phyloP scores from a whole-genome alignment of 2,113 vertebrate genomes.

The Percina caprodes region DNA sequence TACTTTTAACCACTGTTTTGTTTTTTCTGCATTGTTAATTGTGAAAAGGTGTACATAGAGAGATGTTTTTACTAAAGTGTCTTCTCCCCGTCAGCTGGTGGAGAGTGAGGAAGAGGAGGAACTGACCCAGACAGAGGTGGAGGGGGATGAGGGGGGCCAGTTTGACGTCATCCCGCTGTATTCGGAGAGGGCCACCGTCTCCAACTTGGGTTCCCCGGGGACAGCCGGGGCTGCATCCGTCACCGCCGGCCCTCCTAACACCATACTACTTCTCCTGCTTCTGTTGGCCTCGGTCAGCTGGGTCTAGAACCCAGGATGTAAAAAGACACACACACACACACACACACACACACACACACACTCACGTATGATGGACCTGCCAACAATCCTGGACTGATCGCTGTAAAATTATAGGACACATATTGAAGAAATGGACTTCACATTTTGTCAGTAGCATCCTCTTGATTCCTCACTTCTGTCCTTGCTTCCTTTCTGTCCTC shows the following conservation, averaged over 20 bases:
- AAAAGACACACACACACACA: slow-evolving; percentile 31
- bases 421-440: slow-evolving; percentile 69
- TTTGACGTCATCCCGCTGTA: slow-evolving; percentile 77
- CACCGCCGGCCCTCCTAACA: slow-evolving; percentile 20
- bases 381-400: slow-evolving; percentile 50
- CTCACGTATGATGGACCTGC: slow-evolving; percentile 46
- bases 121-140: slow-evolving; percentile 44
- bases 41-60: neutral
- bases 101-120: slow-evolving; percentile 73
- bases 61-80: neutral
- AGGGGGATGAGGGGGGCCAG: slow-evolving; percentile 51
- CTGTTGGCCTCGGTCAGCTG: slow-evolving; percentile 65
- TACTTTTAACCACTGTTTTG: neutral
- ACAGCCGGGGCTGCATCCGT: slow-evolving; percentile 25
- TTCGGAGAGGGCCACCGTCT: slow-evolving; percentile 76
- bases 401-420: slow-evolving; percentile 43
- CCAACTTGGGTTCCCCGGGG: slow-evolving; percentile 74
- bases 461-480: slow-evolving; percentile 11
- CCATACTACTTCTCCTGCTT: slow-evolving; percentile 61
- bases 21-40: neutral
- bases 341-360: slow-evolving; percentile 27
- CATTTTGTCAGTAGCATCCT: slow-evolving; percentile 52
- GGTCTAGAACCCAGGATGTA: slow-evolving; percentile 42
- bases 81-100: slow-evolving; percentile 63
- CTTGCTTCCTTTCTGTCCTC: slow-evolving; percentile 27